Evolutionary conservation across 2,797 vertebrate species (phyloP), one percentile per base, ranked within the genome.

Genomic region (Cottoperca gobio): DNA sequence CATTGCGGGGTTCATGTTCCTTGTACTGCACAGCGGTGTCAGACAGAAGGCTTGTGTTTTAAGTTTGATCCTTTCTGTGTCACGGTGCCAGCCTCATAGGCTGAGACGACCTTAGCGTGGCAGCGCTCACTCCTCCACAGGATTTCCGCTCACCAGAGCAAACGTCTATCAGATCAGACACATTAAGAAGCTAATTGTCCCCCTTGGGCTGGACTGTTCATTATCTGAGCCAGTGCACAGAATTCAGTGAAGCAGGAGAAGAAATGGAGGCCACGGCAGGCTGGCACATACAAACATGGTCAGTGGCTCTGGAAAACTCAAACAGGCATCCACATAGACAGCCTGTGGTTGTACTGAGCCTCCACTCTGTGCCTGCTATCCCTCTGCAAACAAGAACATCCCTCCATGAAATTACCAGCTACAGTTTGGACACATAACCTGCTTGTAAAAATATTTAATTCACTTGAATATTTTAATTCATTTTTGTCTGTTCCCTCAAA

Each of bases 121-220:
- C 70, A 60, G 64, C 58, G 8, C 69, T 77, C 49, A 12, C 74
- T 83, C 54, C 82, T 81, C 83, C 37, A 10, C 84, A 49, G 66
- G 79, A 75, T 84, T 73, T 73, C 63, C 85, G 62, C 72, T 81
- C 73, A 57, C 79, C 52, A 76, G 63, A 83, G 87, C 78, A 76
- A 87, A 76, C 49, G 76, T 86, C 86, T 28, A 90, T 91, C 90
- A 92, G 84, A 91, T 92, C 83, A 86, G 83, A 92, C 81, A 82
- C 87, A 91, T 92, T 93, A 92, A 83, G 84, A 69, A 81, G 90
- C 85, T 91, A 92, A 92, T 92, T 91, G 86, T 70, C 88, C 91
- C 90, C 87, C 86, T 88, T 73, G 88, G 89, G 88, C 86, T 70
- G 60, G 42, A 52, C 86, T 73, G 70, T 86, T 91, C 81, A 86